Evolutionary conservation across 2,113 vertebrate species (phyloP).

Genomic region (Boulengeromyrus knoepffleri): DNA sequence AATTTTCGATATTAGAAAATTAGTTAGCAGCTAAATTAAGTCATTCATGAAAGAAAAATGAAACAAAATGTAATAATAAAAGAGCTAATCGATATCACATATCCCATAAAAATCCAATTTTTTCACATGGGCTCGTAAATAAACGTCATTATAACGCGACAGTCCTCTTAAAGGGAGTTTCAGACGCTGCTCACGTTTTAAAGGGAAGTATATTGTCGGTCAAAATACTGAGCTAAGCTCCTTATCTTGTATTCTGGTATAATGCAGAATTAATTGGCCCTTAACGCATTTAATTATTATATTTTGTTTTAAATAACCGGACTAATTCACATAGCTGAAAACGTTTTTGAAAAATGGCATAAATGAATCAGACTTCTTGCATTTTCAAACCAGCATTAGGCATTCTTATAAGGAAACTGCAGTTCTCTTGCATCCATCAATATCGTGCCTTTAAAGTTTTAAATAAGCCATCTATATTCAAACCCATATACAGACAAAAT

Average conservation of each 20-base stretch:
- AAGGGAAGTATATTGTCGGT: conserved; percentile 11
- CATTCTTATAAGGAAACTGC: neutral
- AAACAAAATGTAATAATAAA: neutral
- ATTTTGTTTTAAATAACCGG: neutral
- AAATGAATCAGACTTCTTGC: neutral
- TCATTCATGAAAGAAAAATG: neutral
- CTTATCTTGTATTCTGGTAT: neutral
- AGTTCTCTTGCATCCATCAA: neutral
- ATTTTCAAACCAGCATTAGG: neutral
- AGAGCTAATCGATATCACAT: neutral
- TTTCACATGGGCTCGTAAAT: neutral
- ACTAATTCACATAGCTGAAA: neutral
- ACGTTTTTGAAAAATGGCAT: neutral
- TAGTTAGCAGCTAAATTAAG: neutral
- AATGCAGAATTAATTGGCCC: neutral
- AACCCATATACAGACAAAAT: neutral
- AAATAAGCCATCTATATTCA: neutral
- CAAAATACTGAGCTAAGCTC: neutral
- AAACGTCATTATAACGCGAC: conserved; percentile 20
- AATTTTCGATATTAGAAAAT: neutral
- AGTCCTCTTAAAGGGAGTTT: conserved; percentile 23
- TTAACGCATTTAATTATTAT: neutral
- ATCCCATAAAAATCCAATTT: neutral
- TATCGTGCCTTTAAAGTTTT: neutral
- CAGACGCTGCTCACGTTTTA: neutral